Conservation (phyloP, 2,797 vertebrate species). For the Phrynocephalus guinanensis region DNA sequence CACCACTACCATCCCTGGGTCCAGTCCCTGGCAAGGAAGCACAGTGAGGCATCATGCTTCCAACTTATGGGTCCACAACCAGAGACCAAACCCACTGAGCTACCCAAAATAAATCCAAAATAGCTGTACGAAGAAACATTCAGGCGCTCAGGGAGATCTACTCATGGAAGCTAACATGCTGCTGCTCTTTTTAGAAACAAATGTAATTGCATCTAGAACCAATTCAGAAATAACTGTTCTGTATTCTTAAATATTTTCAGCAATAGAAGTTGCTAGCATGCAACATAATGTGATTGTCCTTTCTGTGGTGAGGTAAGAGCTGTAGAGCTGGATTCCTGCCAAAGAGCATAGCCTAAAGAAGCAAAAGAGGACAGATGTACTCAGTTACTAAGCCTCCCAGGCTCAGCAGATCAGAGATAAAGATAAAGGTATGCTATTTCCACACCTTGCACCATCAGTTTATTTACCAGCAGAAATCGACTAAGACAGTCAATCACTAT, state of each 20-base stretch:
- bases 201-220: neutral
- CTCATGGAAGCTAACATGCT: neutral
- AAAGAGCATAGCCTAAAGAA: constrained; percentile 1
- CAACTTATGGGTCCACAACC: too few relatives aligned
- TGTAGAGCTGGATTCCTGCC: neutral
- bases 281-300: neutral
- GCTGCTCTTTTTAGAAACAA: neutral
- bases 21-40: too few relatives aligned
- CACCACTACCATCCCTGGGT: too few relatives aligned
- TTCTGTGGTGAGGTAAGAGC: neutral
- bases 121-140: neutral
- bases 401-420: neutral
- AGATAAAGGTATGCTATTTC: constrained; percentile 13
- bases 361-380: neutral
- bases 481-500: neutral
- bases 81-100: too few relatives aligned
- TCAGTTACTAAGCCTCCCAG: constrained; percentile 5
- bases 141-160: neutral
- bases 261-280: neutral
- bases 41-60: too few relatives aligned
- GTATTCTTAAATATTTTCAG: neutral
- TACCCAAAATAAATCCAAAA: too few relatives aligned
- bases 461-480: constrained; percentile 3
- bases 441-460: neutral
- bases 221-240: neutral